Evolutionary conservation across 2,888 invertebrate genomes (phyloP), one percentile per base, ranked within the genome.

Genomic region (Germaria angustata): DNA sequence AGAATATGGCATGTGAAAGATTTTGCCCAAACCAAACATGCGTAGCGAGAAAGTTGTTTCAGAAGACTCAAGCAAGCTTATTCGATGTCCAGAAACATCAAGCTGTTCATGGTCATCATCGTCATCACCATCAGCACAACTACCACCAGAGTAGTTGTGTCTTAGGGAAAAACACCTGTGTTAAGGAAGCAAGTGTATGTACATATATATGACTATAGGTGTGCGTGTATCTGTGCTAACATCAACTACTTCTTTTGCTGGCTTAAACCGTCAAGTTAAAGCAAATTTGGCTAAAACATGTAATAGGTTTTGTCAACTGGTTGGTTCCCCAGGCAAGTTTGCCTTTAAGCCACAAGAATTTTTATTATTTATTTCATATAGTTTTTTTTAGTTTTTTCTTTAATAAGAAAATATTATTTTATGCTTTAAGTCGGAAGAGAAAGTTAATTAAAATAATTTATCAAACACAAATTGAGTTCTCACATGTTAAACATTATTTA

Each of bases 91-190:
- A 68, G 28, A 20, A 66, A 51, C 22, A 44, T 39, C 53, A 61
- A 28, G 51, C 32, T 53, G 1, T 15, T 34, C 36, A 36, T 36
- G 65, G 28, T 36, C 24, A 51, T 51, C 20, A 8, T 46, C 4
- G 65, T 17, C n/a, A 51, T 41, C 22, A 53, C 20, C 59, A 59
- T 39, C 44, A 75, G 28, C 15, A 34, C 24, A 34, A 28, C 49
- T 55, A 72, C 20, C 51, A 73, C 17, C 46, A 55, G 44, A 63
- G 69, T 46, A 13, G 46, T 34, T 65, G 57, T 53, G 36, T 79
- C 66, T 71, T 79, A 82, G 82, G 82, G 82, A 61, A 76, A 75
- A 76, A 76, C 82, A 82, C 82, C 75, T 82, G 82, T 79, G 65
- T 22, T 71, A 6, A 73, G 6, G 28, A 28, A n/a, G n/a, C 28